Conservation (phyloP, 2,888 invertebrate genomes). For the Pimpla rufipes region DNA sequence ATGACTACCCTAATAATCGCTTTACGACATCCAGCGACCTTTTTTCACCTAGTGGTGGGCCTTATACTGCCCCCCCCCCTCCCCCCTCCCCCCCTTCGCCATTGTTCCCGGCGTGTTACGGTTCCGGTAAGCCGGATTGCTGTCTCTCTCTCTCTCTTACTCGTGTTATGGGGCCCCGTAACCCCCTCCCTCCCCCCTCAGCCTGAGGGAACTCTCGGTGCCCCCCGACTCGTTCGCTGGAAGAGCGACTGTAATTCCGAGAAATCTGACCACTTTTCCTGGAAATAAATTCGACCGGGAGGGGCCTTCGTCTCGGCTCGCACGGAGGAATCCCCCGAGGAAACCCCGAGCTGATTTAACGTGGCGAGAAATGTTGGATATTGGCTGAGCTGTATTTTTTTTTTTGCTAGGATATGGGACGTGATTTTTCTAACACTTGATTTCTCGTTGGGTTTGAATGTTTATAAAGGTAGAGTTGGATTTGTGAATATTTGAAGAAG, state of each 20-base stretch:
- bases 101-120: slow-evolving; percentile 36
- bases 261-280: slow-evolving; percentile 46
- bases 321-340: slow-evolving; percentile 42
- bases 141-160: slow-evolving; percentile 3
- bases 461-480: no score
- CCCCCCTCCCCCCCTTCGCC: neutral
- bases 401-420: no score
- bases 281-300: slow-evolving; percentile 41
- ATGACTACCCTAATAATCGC: slow-evolving; percentile 70
- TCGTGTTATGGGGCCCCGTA: neutral
- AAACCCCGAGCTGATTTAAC: neutral
- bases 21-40: slow-evolving; percentile 72
- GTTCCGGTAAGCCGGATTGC: slow-evolving; percentile 18
- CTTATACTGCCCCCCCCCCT: slow-evolving; percentile 16
- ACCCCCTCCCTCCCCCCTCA: no score
- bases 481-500: no score
- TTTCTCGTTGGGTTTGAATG: no score
- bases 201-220: neutral
- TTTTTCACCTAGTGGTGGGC: slow-evolving; percentile 47
- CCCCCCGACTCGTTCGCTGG: no score
- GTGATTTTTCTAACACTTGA: no score
- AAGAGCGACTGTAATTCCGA: slow-evolving; percentile 30
- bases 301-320: neutral
- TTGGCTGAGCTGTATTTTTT: no score
- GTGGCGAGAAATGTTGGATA: no score